Percentiles rank a stretch among this genome's conserved stretches.
Conservation (phyloP, 1,140 invertebrate species). For the Saccostrea cuccullata region DNA sequence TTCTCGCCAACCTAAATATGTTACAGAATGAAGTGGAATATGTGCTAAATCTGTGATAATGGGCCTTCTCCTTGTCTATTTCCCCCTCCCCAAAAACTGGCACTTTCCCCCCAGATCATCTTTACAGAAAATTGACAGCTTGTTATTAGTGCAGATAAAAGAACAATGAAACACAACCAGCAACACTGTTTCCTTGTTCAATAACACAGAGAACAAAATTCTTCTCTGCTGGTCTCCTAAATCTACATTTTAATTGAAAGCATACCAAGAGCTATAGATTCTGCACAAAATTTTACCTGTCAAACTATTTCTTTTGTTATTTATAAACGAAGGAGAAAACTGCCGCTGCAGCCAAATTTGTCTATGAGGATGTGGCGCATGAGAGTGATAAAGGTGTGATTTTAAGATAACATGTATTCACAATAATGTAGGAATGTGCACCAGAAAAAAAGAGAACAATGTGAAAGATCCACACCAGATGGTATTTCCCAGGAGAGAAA, state of each 20-base stretch:
- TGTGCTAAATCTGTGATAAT: neutral
- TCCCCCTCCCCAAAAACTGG: neutral
- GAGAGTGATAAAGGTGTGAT: conserved; percentile 12
- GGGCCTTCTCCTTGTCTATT: neutral
- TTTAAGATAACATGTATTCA: conserved; percentile 21
- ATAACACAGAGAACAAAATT: neutral
- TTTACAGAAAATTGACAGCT: conserved; percentile 27
- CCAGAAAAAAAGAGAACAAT: conserved; percentile 9
- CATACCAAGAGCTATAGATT: neutral
- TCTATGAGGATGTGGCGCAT: neutral
- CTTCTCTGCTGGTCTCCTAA: neutral
- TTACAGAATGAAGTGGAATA: neutral
- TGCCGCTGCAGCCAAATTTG: neutral
- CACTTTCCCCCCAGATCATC: neutral
- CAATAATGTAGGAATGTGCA: conserved; percentile 10
- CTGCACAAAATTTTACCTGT: neutral
- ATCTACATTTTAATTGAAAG: conserved; percentile 11
- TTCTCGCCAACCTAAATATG: neutral
- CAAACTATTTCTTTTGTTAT: conserved; percentile 5
- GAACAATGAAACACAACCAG: neutral
- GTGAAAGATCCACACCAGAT: conserved; percentile 18
- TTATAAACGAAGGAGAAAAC: neutral
- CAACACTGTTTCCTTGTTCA: neutral
- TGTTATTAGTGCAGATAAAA: neutral
- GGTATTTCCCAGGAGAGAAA: neutral